Evolutionary conservation across 2,888 invertebrate genomes (phyloP), one percentile per base, ranked within the genome.

Genomic region (Anthoptus insignis): DNA sequence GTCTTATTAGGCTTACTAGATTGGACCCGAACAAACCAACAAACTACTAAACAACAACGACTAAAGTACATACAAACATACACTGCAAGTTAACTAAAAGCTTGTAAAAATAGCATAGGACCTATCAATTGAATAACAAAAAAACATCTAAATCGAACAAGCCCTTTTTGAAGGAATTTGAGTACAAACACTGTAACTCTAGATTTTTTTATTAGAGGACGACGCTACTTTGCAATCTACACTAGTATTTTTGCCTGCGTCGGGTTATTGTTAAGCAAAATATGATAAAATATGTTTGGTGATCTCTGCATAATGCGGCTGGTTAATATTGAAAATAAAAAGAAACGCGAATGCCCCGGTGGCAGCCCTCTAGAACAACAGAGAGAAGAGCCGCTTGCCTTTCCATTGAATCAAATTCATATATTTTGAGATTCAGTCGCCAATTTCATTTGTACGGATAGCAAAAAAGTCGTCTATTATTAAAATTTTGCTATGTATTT

Each of bases 361-460:
- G 93, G 93, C 89, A 93, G 87, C 93, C 93, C 93, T 93, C 86
- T 73, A 82, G 80, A 81, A 86, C 84, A 84, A 84, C 91, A 91
- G 90, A 92, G 86, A 91, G 89, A 80, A 82, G 83, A 88, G 92
- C 92, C 92, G 93, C 92, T 91, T 86, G 91, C 91, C 87, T 89
- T 90, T 89, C 91, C 92, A 91, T 91, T 93, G 93, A 93, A 92
- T 93, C 93, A 93, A 93, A 93, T 93, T 93, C 91, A 93, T 93
- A 93, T 91, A 92, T 93, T 93, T 93, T 93, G 92, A 91, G 93
- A 93, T 93, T 93, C 93, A 91, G 91, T 89, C 88, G 89, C 91
- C 93, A 93, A 93, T 93, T 92, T 92, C 83, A 91, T 85, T 79
- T 81, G 91, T 92, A 93, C 82, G 69, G 91, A 77, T 76, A 76